Evolutionary conservation across 2,888 invertebrate genomes (phyloP), one percentile per base, ranked within the genome.

Genomic region (Heliconius cydno): DNA sequence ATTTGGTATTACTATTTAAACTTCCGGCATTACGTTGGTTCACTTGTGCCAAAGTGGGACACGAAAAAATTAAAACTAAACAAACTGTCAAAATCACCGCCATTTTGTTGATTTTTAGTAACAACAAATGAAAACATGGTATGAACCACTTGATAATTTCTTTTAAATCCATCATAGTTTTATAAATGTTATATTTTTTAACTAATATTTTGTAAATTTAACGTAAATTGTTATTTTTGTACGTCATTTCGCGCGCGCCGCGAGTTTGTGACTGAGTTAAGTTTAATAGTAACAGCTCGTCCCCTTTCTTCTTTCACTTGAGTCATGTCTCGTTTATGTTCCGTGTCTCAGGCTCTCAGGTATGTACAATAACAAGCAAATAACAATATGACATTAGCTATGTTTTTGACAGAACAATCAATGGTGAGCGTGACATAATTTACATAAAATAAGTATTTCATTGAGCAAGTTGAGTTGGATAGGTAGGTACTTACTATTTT

Each of bases 81-180:
- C 86, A 90, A 72, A 92, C 34, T 82, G 84, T 89, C 87, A 90
- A 84, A 72, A 84, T 84, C 28, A 83, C 65, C 76, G 86, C 86
- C 85, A 88, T 89, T 88, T 88, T 91, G 75, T 83, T 82, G 66
- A 85, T 85, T 81, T 84, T 83, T 67, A 83, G 76, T 87, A 89
- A 89, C 85, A 94, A 86, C 78, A 93, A 89, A 84, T 92, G 93
- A 82, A 94, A 93, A 86, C 94, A 94, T 79, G 94, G 94, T 82
- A 94, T 92, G 76, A 94, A 94, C 94, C 95, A 95, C 86, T 93
- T 95, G 70, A 95, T 95, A 60, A 95, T 92, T 82, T 95, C 95
- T 87, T 91, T 92, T 84, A 95, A 87, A 87, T 95, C 95, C 93
- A 95, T 94, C 87, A 87, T 93, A 83, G 60, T 66, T 81, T 81